Evolutionary conservation across 2,888 invertebrate species (phyloP).

Genomic region (Chaetogeoica ovagalla): DNA sequence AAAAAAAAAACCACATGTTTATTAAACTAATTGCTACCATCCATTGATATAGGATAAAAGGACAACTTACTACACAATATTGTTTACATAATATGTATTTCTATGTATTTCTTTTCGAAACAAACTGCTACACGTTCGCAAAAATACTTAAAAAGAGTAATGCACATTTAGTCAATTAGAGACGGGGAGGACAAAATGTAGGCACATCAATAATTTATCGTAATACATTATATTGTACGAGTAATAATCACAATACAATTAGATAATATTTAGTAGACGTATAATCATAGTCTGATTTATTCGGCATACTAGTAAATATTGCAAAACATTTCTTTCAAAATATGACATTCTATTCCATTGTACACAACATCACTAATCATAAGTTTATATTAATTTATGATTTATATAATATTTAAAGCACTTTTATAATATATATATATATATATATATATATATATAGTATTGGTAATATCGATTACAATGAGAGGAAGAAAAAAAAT

Average conservation of each 20-base stretch:
- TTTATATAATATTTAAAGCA: constrained; percentile 15
- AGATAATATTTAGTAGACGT: constrained; percentile 13
- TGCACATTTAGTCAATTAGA: neutral
- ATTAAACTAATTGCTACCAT: too few species aligned
- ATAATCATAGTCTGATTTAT: constrained; percentile 20
- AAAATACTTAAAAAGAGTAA: constrained; percentile 30
- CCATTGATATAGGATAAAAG: too few species aligned
- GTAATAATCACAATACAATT: constrained; percentile 36
- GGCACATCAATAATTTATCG: constrained; percentile 28
- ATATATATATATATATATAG: neutral
- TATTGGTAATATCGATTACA: too few species aligned
- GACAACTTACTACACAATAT: neutral
- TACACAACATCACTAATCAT: neutral
- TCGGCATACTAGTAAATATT: constrained; percentile 2
- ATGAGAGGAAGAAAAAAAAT: constrained; percentile 24
- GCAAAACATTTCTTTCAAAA: constrained; percentile 5
- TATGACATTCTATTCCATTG: constrained; percentile 8
- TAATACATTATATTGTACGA: constrained; percentile 34
- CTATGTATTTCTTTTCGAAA: constrained; percentile 21
- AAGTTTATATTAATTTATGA: constrained; percentile 30
- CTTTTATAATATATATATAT: constrained; percentile 3
- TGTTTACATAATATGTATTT: neutral
- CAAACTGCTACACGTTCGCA: constrained; percentile 34
- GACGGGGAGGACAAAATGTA: neutral
- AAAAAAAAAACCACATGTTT: too few species aligned